Base-by-base conservation (phyloP, 2,797 vertebrate genomes). In the Diglossa cyanea region DNA sequence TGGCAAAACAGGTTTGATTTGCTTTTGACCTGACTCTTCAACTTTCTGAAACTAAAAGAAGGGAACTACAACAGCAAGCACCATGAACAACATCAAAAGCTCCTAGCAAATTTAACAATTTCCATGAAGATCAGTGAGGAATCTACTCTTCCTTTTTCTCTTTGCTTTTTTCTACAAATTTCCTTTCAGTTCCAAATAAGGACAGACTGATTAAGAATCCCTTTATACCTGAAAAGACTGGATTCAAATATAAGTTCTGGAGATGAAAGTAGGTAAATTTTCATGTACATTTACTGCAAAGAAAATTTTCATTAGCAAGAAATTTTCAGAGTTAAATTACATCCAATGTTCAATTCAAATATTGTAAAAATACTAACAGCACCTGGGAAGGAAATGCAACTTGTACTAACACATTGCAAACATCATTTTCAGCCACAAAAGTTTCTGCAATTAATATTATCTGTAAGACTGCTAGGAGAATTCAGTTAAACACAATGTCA, bases 21-120 rank as follows among this genome's bases (percentile, higher is more conserved):
- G 11, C 50, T 76, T 7, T 1, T 60, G 21, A 48, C 54, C 9
- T 35, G 25, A 11, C 8, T 57, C n/a, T 35, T 16, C n/a, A n/a
- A 3, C 13, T 24, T 63, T 21, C 23, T 47, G 14, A 20, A 79
- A 42, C 17, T 24, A 16, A 44, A 37, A 51, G 19, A 45, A 7
- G 62, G 30, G 6, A 82, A 26, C 17, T n/a, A 13, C 44, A 54
- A 20, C 2, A 57, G 30, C 42, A 74, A 86, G 28, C 17, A 62
- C n/a, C 9, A 30, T 0, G 1, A 67, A 13, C 8, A 3, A 14
- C 18, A 55, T 10, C 8, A n/a, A 6, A 70, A 79, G 13, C 18
- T 77, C n/a, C 33, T 0, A 47, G 30, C 24, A 42, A 76, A 67
- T 74, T 17, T 10, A 79, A 23, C 13, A 33, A 28, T 12, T 74